phyloP scores from a whole-genome alignment of 1,140 invertebrate genomes.

The Drosophila watanabei region DNA sequence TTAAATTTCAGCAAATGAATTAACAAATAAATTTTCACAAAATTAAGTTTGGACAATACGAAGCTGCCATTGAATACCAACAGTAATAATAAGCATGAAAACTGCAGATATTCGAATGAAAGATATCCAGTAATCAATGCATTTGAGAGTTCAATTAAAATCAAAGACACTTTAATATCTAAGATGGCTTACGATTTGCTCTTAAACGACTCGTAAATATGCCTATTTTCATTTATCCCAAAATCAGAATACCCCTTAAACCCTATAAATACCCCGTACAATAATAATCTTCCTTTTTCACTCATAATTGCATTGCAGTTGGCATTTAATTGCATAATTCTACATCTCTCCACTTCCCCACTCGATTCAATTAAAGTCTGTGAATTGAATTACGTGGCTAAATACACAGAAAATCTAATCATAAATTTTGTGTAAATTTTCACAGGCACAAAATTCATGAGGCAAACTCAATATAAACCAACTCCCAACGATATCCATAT shows the following conservation, averaged over 20 bases:
- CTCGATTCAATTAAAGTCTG: conserved; percentile 28
- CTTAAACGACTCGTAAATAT: too few relatives aligned
- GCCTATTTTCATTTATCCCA: too few relatives aligned
- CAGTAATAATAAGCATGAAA: neutral
- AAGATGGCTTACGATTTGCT: too few relatives aligned
- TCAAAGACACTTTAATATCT: too few relatives aligned
- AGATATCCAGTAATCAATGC: neutral
- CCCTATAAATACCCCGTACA: neutral
- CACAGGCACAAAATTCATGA: conserved; percentile 32
- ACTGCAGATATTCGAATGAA: neutral
- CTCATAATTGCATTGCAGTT: neutral
- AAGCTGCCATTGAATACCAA: neutral
- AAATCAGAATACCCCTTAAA: neutral
- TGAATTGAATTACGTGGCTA: conserved; percentile 36
- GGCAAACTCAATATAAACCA: conserved; percentile 2
- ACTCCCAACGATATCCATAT: neutral
- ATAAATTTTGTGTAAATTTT: conserved; percentile 37
- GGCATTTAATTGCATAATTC: conserved; percentile 37
- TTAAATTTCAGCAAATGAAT: neutral
- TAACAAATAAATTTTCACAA: neutral
- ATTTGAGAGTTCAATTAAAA: neutral
- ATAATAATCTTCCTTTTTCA: conserved; percentile 12
- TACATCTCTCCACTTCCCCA: too few relatives aligned
- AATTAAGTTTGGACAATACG: neutral
- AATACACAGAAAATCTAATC: conserved; percentile 47